Evolutionary conservation across 2,888 invertebrate genomes (phyloP), one percentile per base, ranked within the genome.

Genomic region (Pteria penguin): DNA sequence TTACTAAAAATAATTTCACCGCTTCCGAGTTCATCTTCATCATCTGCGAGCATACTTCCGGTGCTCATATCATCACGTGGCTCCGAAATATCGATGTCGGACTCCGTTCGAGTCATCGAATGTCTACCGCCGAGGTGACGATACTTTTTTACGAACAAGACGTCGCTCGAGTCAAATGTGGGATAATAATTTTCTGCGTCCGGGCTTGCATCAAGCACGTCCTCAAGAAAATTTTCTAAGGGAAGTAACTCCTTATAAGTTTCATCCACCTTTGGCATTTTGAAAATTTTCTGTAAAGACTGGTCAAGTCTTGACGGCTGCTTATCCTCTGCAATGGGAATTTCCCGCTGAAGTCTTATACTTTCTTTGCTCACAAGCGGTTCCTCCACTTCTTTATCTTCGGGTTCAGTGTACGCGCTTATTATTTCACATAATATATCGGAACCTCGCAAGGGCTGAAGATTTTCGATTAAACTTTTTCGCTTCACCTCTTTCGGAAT

Each of bases 81-180:
- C 66, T 89, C 89, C 0, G 89, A 89, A n/a, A 85, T 81, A 72
- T 89, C 89, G 36, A 89, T 80, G 52, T 89, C 89, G 0, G 88
- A 88, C 69, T 88, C 88, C 3, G 89, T 89, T 11, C 83, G 69
- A 14, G 82, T 76, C 5, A 79, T 75, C 14, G 83, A 83, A 5
- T 65, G 76, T 18, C 83, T 72, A 8, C 83, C 81, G 11, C 68
- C 74, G 4, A 67, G 14, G 8, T 27, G 52, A 14, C 45, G 45
- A 45, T 45, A 45, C 36, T 54, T 55, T 31, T 36, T 52, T 5
- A 18, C 36, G 4, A 22, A 18, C 26, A 67, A 8, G 27, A 27
- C 36, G n/a, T 67, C 67, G n/a, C 36, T 36, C 24, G 36, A 54
- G 32, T 67, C 55, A 54, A 54, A 67, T 18, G 67, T 45, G 27